A percentile compares a stretch with the other conserved stretches of the same genome.
Evolutionary conservation across 2,888 invertebrate species (phyloP).

Genomic region (Coremacera marginata): DNA sequence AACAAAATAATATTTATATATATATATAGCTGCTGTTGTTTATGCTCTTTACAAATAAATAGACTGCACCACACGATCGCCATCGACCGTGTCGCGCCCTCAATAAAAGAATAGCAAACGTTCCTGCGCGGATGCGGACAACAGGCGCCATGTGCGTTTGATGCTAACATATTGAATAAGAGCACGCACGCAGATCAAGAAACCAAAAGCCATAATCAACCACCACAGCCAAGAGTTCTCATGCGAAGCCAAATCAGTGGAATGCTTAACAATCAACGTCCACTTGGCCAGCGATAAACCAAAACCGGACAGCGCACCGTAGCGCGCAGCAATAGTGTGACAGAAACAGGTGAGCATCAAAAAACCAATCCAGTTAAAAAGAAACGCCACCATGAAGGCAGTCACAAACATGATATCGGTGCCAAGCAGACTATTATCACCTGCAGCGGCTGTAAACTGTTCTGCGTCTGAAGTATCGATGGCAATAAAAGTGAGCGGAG

Average conservation of each 20-base stretch:
- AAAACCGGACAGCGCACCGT: constrained; percentile 93
- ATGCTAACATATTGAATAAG: constrained; percentile 90
- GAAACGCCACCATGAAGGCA: constrained; percentile 94
- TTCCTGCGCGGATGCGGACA: constrained; percentile 88
- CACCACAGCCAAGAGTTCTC: constrained; percentile 94
- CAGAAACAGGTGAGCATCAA: constrained; percentile 92
- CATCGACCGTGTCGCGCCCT: constrained; percentile 28
- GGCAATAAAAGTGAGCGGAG: constrained; percentile 80
- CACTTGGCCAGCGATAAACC: constrained; percentile 94
- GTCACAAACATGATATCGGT: constrained; percentile 95
- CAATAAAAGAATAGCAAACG: constrained; percentile 89
- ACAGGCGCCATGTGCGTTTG: constrained; percentile 88
- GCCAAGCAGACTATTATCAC: constrained; percentile 85
- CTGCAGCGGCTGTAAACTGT: constrained; percentile 77
- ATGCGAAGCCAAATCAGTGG: constrained; percentile 86
- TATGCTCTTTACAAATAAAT: background rate
- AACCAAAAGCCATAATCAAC: constrained; percentile 91
- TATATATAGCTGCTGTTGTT: background rate
- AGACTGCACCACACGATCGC: background rate
- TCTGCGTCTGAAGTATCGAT: constrained; percentile 79
- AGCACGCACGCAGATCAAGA: constrained; percentile 88
- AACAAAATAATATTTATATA: constrained; percentile 34
- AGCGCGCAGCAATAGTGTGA: constrained; percentile 92
- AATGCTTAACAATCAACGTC: constrained; percentile 94
- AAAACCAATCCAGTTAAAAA: constrained; percentile 96